A percentile compares a stretch with the other conserved stretches of the same genome.
Evolutionary conservation across 2,888 invertebrate genomes (phyloP).

Genomic region (Therioaphis trifolii): DNA sequence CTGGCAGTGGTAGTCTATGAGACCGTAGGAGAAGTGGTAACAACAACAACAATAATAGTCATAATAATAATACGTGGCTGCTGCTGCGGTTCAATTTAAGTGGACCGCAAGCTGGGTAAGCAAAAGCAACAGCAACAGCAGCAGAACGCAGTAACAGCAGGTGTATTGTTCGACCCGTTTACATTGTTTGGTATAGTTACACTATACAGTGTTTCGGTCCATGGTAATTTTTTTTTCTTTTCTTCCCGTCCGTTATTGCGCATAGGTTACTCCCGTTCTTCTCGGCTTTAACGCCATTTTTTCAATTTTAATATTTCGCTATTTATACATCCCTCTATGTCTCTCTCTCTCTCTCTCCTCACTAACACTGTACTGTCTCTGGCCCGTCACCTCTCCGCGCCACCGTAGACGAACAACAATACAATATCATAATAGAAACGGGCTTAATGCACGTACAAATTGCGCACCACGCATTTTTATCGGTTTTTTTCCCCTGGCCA

Average conservation of each 20-base stretch:
- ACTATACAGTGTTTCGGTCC: neutral
- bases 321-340: neutral
- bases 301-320: neutral
- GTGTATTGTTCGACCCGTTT: slow-evolving; percentile 42
- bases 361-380: neutral
- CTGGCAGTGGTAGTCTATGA: neutral
- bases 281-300: neutral
- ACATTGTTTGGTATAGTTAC: neutral
- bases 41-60: neutral
- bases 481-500: neutral
- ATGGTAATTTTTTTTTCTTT: slow-evolving; percentile 36
- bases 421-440: neutral
- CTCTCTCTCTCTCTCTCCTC: neutral
- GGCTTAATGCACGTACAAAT: slow-evolving; percentile 9
- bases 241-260: neutral
- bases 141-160: slow-evolving; percentile 30
- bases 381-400: too few relatives aligned
- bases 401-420: neutral
- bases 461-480: neutral
- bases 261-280: neutral
- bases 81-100: slow-evolving; percentile 42
- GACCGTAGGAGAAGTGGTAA: neutral
- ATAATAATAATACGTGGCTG: slow-evolving; percentile 21
- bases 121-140: neutral
- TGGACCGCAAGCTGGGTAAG: slow-evolving; percentile 29